These are phyloP conservation scores for Conistra vaccinii DNA, from an alignment of 2,888 invertebrate species.

Conservation along the genomic window DNA sequence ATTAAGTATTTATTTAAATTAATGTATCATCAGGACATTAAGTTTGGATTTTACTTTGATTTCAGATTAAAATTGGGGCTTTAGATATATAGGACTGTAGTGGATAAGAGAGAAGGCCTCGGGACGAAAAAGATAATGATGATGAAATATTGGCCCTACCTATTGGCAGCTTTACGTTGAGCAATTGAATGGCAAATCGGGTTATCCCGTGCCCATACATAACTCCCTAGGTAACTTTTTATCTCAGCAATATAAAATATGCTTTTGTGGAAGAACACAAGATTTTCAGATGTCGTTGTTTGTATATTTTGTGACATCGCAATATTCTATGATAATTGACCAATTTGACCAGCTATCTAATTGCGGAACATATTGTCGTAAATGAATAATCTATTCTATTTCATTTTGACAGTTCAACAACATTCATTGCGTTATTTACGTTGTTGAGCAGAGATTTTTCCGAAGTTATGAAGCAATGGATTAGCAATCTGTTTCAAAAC, in stretches of 20 bases:
- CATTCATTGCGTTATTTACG: too few relatives aligned
- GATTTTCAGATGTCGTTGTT: not conserved
- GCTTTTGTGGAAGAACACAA: not conserved
- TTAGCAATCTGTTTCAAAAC: too few relatives aligned
- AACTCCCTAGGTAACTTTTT: too few relatives aligned
- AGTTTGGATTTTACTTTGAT: constrained; percentile 2
- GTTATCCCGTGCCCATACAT: too few relatives aligned
- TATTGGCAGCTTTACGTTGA: too few relatives aligned
- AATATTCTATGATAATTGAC: not conserved
- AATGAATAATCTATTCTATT: too few relatives aligned
- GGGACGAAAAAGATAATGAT: not conserved
- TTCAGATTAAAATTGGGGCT: not conserved
- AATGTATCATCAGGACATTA: constrained; percentile 29
- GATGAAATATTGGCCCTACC: not conserved
- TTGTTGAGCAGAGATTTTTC: too few relatives aligned
- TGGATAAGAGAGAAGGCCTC: too few relatives aligned
- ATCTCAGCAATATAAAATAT: not conserved
- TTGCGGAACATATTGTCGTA: too few relatives aligned
- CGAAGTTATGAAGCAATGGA: too few relatives aligned
- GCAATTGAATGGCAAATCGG: not conserved
- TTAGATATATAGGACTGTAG: not conserved
- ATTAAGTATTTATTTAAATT: constrained; percentile 68
- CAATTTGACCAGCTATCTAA: too few relatives aligned
- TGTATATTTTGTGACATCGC: not conserved
- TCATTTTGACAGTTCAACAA: too few relatives aligned